Evolutionary conservation across 2,888 invertebrate species (phyloP).

Genomic region (Andrena hattorfiana): DNA sequence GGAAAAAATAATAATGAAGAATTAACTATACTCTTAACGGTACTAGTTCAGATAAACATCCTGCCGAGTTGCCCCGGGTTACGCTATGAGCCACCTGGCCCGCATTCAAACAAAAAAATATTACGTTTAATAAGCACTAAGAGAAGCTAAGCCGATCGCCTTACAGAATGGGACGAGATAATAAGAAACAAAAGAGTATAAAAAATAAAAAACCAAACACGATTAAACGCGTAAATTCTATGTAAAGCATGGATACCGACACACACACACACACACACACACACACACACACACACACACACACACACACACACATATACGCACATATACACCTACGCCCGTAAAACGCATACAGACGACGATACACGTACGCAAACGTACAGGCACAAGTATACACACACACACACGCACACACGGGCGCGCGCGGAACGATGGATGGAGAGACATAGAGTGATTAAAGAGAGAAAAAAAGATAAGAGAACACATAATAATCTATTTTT

Average conservation of each 20-base stretch:
- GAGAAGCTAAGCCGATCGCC: conserved; percentile 70
- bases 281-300: background rate
- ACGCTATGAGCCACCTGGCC: conserved; percentile 78
- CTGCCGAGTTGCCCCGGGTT: conserved; percentile 82
- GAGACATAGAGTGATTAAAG: conserved; percentile 32
- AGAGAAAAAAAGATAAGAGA: conserved; percentile 55
- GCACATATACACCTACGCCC: background rate
- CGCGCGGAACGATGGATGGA: conserved; percentile 10
- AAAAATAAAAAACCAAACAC: conserved; percentile 12
- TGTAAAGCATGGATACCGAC: conserved; percentile 18
- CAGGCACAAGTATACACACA: background rate
- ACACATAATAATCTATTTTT: conserved; percentile 77
- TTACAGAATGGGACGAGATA: conserved; percentile 69
- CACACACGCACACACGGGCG: background rate
- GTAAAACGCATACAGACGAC: background rate
- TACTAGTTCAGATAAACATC: conserved; percentile 82
- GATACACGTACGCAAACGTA: background rate
- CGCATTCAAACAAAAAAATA: conserved; percentile 69
- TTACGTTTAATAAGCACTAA: conserved; percentile 71
- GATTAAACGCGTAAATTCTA: conserved; percentile 46
- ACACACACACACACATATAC: background rate
- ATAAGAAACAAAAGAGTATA: conserved; percentile 47
- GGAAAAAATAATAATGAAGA: conserved; percentile 58
- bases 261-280: background rate
- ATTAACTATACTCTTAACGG: conserved; percentile 78